A percentile compares a stretch with the other conserved stretches of the same genome.
Conservation (phyloP, 2,888 invertebrate species). For the Heliconius aoede region DNA sequence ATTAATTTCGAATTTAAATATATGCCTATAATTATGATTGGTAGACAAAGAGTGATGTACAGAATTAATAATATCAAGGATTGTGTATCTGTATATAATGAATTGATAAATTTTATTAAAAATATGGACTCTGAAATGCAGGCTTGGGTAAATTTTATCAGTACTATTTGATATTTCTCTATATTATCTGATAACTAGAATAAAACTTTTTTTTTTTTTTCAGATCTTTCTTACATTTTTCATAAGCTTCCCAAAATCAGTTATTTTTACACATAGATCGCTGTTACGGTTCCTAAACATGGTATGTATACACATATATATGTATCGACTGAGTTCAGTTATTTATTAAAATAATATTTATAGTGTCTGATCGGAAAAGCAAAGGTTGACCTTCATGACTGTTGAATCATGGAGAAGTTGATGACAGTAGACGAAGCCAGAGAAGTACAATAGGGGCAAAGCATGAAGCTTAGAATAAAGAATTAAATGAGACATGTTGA, state of each 20-base stretch:
- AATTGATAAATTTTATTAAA: slow-evolving; percentile 16
- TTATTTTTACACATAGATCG: neutral
- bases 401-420: too few species aligned
- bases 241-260: slow-evolving; percentile 18
- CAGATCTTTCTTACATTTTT: slow-evolving; percentile 15
- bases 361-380: neutral
- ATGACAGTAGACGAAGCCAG: too few species aligned
- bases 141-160: slow-evolving; percentile 9
- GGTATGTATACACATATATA: too few species aligned
- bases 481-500: too few species aligned
- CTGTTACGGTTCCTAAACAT: neutral
- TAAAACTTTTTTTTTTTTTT: neutral
- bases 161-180: neutral
- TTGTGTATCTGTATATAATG: slow-evolving; percentile 8
- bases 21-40: slow-evolving; percentile 9
- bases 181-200: neutral
- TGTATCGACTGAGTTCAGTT: neutral
- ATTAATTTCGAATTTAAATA: slow-evolving; percentile 21
- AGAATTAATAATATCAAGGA: slow-evolving; percentile 17
- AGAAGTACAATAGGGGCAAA: too few species aligned
- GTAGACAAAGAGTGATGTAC: slow-evolving; percentile 9
- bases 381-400: too few species aligned
- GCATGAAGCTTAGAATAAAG: too few species aligned
- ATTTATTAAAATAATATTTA: neutral
- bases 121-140: slow-evolving; percentile 20